Evolutionary conservation across 2,113 vertebrate genomes (phyloP).

Genomic region (Poecilia latipinna): DNA sequence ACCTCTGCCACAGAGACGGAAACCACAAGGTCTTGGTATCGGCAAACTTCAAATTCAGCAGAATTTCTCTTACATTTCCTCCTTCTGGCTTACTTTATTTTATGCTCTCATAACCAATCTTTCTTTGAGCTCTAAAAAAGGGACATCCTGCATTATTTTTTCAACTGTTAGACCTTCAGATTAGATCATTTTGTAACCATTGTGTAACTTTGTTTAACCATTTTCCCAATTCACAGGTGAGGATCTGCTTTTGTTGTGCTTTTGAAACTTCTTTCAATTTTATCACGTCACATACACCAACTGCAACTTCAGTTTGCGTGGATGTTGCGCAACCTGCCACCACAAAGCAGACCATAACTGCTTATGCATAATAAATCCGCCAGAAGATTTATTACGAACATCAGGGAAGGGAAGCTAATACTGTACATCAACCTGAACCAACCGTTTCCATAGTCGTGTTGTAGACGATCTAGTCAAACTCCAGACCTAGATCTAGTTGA

Average conservation of each 20-base stretch:
- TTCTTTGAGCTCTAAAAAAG: not conserved
- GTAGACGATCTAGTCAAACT: not conserved
- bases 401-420: not conserved
- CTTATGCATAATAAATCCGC: too few species aligned
- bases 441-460: not conserved
- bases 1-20: not conserved
- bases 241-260: not conserved
- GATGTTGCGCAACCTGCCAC: not conserved
- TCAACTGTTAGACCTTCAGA: not conserved
- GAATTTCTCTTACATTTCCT: not conserved
- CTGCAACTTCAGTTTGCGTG: not conserved
- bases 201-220: too few species aligned
- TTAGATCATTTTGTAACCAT: not conserved
- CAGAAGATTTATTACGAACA: not conserved
- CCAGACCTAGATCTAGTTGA: not conserved
- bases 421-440: not conserved
- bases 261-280: not conserved
- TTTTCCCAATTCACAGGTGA: not conserved
- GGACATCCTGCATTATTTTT: not conserved
- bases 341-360: not conserved
- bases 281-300: too few species aligned
- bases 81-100: constrained; percentile 49
- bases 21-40: not conserved
- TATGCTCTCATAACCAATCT: constrained; percentile 43
- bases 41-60: constrained; percentile 3